Evolutionary conservation across 2,113 vertebrate species (phyloP).

Genomic region (Salvelinus sp.): DNA sequence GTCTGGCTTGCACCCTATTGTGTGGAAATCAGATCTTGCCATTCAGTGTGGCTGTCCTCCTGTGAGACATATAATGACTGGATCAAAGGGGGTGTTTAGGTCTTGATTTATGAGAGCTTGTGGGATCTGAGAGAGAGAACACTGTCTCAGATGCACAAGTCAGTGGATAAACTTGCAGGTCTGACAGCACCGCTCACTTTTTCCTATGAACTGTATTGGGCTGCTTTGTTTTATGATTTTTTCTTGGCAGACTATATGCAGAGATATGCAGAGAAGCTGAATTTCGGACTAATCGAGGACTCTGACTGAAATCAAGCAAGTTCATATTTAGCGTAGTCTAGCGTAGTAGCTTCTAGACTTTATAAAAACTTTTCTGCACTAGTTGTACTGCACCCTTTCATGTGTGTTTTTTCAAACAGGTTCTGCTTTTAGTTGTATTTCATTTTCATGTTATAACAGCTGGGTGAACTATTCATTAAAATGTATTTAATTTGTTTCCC

Average conservation of each 20-base stretch:
- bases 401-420: constrained; percentile 1
- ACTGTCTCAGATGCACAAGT: constrained; percentile 67
- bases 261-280: constrained; percentile 43
- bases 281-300: constrained; percentile 41
- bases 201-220: constrained; percentile 54
- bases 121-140: constrained; percentile 68
- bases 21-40: constrained; percentile 68
- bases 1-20: constrained; percentile 52
- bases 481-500: constrained; percentile 38
- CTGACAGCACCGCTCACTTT: constrained; percentile 62
- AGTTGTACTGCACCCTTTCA: constrained; percentile 27
- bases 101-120: constrained; percentile 75
- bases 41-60: constrained; percentile 69
- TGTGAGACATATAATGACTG: constrained; percentile 69
- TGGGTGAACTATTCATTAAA: constrained; percentile 44
- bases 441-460: constrained; percentile 26
- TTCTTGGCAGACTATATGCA: constrained; percentile 40
- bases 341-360: constrained; percentile 29
- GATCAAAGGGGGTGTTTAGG: constrained; percentile 77
- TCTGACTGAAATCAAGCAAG: constrained; percentile 37
- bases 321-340: constrained; percentile 28
- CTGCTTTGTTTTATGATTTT: constrained; percentile 47
- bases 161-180: constrained; percentile 69
- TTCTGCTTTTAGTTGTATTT: background rate
- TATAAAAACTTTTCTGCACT: constrained; percentile 19